These are phyloP conservation scores for Physella acuta DNA, from an alignment of 1,140 invertebrate species.

Conservation along the genomic window DNA sequence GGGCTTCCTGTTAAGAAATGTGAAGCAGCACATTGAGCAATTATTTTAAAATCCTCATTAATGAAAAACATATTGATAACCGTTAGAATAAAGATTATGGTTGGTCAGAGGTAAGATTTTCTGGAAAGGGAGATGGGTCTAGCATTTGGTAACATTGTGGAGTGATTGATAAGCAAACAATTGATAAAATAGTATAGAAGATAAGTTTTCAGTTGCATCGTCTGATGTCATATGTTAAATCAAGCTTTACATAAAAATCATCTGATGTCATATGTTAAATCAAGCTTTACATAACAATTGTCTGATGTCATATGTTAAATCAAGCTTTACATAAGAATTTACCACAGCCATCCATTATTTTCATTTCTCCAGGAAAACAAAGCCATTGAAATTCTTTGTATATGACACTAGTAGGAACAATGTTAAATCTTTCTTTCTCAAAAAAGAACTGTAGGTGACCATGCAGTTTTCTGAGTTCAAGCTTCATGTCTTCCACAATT, in stretches of 20 bases:
- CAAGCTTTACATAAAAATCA: background rate
- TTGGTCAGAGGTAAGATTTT: too few species aligned
- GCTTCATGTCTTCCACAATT: conserved; percentile 32
- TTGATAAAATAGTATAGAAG: too few species aligned
- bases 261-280: background rate
- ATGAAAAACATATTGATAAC: too few species aligned
- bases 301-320: background rate
- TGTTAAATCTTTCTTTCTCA: conserved; percentile 28
- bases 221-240: too few species aligned
- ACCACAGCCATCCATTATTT: conserved; percentile 39
- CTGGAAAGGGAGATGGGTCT: too few species aligned
- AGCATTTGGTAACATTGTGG: too few species aligned
- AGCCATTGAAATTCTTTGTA: conserved; percentile 28
- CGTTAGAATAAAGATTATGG: too few species aligned
- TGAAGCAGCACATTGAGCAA: too few species aligned
- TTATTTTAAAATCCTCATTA: too few species aligned
- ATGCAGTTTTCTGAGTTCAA: conserved; percentile 35
- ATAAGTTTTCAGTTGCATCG: too few species aligned
- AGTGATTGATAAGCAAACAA: too few species aligned
- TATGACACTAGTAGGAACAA: conserved; percentile 31
- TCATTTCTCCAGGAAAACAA: conserved; percentile 39
- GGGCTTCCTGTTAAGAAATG: too few species aligned
- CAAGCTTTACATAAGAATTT: conserved; percentile 17
- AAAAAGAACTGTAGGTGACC: conserved; percentile 22
- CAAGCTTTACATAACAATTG: background rate